Evolutionary conservation across 2,888 invertebrate genomes (phyloP), one percentile per base, ranked within the genome.

Genomic region (Geophilus truncorum): DNA sequence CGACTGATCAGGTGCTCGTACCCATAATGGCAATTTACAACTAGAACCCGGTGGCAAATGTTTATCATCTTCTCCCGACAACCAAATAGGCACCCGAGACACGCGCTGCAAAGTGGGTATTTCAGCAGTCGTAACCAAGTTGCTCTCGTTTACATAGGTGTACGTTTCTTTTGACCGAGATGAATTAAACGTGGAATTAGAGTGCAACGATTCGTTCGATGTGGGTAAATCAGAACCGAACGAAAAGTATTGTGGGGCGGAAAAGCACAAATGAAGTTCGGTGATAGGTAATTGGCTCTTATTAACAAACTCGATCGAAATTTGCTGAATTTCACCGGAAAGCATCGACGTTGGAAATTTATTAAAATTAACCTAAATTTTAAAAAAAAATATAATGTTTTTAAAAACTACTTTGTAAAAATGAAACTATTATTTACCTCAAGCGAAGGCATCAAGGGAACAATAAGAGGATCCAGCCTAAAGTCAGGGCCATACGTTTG

Each of bases 391-490:
- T 70, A 18, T 3, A 18, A 18, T n/a, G 21, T 25, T 30, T 9
- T 15, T 32, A n/a, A 23, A 12, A 76, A 1, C 4, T 1, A 76
- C 6, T n/a, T 21, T 12, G 70, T n/a, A 76, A n/a, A 76, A 28
- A 15, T 10, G 15, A 15, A 76, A n/a, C n/a, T n/a, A n/a, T n/a
- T n/a, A 40, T 9, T 85, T 87, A 93, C 94, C 90, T 94, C 92
- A 85, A 97, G 88, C 85, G 93, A 92, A 0, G 97, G 95, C 82
- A 95, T 92, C 83, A 92, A 91, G 15, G 93, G 92, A 76, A 93
- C 91, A 79, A 97, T 90, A 82, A 90, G 90, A 81, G 96, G 91
- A 83, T 92, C 90, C 80, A 97, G 89, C 83, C 93, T 90, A 83
- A 91, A 91, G 86, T 94, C 93, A 18, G 88, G 87, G 9, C 89